Percentiles rank a stretch among this genome's conserved stretches.
phyloP scores from a whole-genome alignment of 2,797 vertebrate genomes.

The Enteromius unitaeniatus region DNA sequence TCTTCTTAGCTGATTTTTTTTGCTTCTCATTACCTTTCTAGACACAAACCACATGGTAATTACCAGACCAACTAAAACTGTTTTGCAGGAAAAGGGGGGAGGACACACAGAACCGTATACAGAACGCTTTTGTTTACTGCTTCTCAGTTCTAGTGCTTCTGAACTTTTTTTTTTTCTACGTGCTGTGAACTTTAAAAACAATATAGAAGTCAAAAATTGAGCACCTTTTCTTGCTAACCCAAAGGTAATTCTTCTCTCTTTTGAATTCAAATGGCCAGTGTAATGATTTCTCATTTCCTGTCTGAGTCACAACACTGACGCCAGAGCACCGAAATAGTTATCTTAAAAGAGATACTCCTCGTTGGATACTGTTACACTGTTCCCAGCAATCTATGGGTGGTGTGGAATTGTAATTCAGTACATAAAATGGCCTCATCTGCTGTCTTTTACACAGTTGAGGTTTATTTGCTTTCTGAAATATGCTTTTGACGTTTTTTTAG shows the following conservation, averaged over 20 bases:
- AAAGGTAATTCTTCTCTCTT: slow-evolving; percentile 53
- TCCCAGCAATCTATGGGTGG: slow-evolving; percentile 20
- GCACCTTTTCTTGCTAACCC: slow-evolving; percentile 11
- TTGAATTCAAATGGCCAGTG: slow-evolving; percentile 37
- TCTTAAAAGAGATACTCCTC: slow-evolving; percentile 60
- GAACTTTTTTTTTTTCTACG: too few species aligned
- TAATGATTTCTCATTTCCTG: slow-evolving; percentile 69
- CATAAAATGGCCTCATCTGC: background rate
- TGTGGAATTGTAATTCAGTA: background rate
- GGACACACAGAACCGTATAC: background rate
- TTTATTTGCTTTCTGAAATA: background rate
- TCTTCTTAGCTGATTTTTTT: slow-evolving; percentile 47
- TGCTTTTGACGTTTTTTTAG: background rate
- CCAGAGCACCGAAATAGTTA: slow-evolving; percentile 55
- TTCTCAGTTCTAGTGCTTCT: background rate
- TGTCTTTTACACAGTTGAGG: slow-evolving; percentile 1
- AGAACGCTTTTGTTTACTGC: slow-evolving; percentile 6
- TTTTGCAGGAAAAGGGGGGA: slow-evolving; percentile 9
- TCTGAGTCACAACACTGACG: slow-evolving; percentile 58
- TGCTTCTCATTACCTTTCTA: slow-evolving; percentile 26
- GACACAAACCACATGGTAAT: slow-evolving; percentile 51
- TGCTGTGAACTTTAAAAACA: background rate
- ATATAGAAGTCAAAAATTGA: background rate
- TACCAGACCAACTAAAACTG: slow-evolving; percentile 35
- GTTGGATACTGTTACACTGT: slow-evolving; percentile 46